phyloP scores from a whole-genome alignment of 2,888 invertebrate genomes.

The Mactromeris polynyma region DNA sequence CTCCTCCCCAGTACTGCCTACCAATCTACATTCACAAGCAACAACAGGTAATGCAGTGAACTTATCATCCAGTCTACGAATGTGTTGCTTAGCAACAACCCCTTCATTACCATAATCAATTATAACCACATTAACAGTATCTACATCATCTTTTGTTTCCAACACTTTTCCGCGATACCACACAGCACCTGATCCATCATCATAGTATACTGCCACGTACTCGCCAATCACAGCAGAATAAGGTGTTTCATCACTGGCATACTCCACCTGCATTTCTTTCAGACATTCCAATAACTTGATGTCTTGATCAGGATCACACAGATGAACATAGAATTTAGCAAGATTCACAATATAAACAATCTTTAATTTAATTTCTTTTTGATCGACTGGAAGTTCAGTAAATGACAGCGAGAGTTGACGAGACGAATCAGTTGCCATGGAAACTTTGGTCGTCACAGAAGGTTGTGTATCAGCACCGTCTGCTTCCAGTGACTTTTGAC shows the following conservation, averaged over 20 bases:
- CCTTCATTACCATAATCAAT: conserved; percentile 85
- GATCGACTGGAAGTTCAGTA: conserved; percentile 19
- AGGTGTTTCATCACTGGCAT: conserved; percentile 5
- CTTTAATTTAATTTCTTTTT: conserved; percentile 21
- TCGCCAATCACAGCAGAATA: conserved; percentile 54
- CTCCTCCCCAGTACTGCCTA: conserved; percentile 47
- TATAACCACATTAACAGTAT: conserved; percentile 75
- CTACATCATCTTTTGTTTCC: conserved; percentile 46
- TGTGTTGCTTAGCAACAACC: conserved; percentile 49
- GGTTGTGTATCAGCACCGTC: neutral
- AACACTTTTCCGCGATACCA: conserved; percentile 68
- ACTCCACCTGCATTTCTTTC: conserved; percentile 50
- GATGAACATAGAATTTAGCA: conserved; percentile 47
- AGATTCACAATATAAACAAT: conserved; percentile 53
- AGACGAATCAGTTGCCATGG: neutral
- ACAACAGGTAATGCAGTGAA: conserved; percentile 71
- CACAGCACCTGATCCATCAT: conserved; percentile 38
- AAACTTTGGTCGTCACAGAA: neutral
- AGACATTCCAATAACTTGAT: conserved; percentile 37
- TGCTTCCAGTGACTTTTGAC: neutral
- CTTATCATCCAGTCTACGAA: conserved; percentile 61
- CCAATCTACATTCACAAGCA: conserved; percentile 71
- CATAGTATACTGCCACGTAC: conserved; percentile 60
- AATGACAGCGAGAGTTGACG: neutral
- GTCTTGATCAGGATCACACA: conserved; percentile 27